Conservation (phyloP, 1,140 invertebrate genomes). For the Cherax destructor region DNA sequence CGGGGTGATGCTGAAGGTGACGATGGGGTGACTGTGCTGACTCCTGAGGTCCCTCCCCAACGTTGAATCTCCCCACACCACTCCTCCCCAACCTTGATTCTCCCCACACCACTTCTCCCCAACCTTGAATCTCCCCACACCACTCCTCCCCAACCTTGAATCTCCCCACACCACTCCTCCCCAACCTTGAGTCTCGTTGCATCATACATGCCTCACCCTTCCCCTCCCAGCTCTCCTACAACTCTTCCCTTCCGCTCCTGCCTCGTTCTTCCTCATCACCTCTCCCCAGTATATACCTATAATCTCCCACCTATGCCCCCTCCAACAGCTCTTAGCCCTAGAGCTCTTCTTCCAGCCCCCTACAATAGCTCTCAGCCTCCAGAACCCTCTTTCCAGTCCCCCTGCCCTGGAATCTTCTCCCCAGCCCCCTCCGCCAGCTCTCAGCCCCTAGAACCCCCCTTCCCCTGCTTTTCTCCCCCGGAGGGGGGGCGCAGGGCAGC, state of each 20-base stretch:
- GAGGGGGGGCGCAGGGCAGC: too few species aligned
- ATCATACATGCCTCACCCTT: too few species aligned
- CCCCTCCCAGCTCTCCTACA: too few species aligned
- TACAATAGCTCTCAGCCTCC: not conserved
- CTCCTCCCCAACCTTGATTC: not conserved
- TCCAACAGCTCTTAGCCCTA: not conserved
- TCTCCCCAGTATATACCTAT: not conserved
- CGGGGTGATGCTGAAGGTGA: too few species aligned
- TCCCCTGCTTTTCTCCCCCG: not conserved
- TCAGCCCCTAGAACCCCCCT: not conserved
- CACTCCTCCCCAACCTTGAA: too few species aligned
- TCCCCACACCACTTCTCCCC: too few species aligned
- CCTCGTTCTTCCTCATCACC: not conserved
- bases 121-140: too few species aligned
- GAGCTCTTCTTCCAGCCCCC: not conserved
- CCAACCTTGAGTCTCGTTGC: not conserved
- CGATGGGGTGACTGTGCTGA: too few species aligned
- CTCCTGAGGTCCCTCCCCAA: too few species aligned
- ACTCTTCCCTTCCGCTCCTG: not conserved
- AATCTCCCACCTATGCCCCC: not conserved
- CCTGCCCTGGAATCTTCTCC: not conserved
- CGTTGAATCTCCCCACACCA: not conserved
- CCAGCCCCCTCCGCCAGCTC: not conserved
- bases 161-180: too few species aligned
- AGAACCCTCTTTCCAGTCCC: not conserved